phyloP scores from a whole-genome alignment of 1,140 invertebrate species.

The Chrysomallon squamiferum region DNA sequence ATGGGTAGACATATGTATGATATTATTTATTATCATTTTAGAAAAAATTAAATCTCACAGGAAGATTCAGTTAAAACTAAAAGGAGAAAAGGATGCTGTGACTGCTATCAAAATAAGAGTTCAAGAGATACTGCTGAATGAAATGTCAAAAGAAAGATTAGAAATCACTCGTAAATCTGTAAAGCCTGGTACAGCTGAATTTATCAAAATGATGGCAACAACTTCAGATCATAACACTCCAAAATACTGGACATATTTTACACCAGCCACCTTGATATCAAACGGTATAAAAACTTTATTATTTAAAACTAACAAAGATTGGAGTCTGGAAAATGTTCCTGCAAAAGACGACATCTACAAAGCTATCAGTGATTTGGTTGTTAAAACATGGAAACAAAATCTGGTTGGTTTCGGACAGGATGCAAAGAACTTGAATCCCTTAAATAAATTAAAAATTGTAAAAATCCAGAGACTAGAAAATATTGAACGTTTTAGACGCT shows the following conservation, averaged over 20 bases:
- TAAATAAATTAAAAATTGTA: constrained; percentile 18
- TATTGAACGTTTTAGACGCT: constrained; percentile 33
- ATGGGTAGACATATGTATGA: too few relatives aligned
- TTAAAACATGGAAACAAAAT: constrained; percentile 31
- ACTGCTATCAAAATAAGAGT: neutral
- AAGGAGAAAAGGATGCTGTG: neutral
- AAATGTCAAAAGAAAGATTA: neutral
- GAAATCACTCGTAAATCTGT: neutral
- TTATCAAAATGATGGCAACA: neutral
- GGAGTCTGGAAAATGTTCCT: neutral
- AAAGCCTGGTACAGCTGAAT: neutral
- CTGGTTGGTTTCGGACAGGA: constrained; percentile 35
- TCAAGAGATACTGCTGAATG: neutral
- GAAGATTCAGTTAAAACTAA: neutral
- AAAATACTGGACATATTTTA: neutral
- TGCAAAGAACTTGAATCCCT: constrained; percentile 21
- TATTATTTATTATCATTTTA: neutral
- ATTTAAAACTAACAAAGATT: neutral
- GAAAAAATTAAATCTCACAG: neutral
- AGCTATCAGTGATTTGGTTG: constrained; percentile 29
- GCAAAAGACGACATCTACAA: neutral
- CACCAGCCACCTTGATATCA: neutral
- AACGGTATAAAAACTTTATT: neutral
- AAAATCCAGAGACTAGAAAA: constrained; percentile 44
- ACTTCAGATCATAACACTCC: neutral